These are phyloP conservation scores for Phenganax stokvisi DNA, from an alignment of 92 coral and sea anemone species.

Conservation along the genomic window DNA sequence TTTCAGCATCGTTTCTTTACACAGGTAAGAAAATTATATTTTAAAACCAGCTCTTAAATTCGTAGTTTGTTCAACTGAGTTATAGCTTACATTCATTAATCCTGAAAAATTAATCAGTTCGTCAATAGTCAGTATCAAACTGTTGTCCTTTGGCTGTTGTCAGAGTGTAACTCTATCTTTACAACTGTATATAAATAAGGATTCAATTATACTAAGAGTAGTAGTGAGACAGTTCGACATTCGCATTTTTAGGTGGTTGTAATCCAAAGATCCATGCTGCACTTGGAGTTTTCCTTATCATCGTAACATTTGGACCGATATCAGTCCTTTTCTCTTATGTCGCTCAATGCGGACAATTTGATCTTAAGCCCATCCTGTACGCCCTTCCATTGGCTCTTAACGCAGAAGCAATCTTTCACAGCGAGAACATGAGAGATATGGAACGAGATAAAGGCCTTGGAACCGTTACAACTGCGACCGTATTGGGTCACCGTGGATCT, in stretches of 20 bases:
- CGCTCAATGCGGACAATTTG: constrained; percentile 63
- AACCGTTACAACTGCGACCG: constrained; percentile 74
- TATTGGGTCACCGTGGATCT: constrained; percentile 74
- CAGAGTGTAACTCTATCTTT: too few species aligned
- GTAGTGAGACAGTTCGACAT: too few species aligned
- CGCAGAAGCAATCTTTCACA: constrained; percentile 83
- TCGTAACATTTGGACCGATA: constrained; percentile 77
- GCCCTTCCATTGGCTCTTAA: constrained; percentile 72
- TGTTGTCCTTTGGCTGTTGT: too few species aligned
- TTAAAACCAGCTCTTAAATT: too few species aligned
- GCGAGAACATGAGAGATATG: constrained; percentile 76
- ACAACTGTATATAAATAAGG: too few species aligned
- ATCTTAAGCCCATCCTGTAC: constrained; percentile 40
- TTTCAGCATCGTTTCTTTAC: constrained; percentile 81
- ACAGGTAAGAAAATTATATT: constrained; percentile 6
- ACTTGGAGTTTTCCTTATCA: constrained; percentile 65
- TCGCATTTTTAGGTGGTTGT: constrained; percentile 44
- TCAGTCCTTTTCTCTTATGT: constrained; percentile 70
- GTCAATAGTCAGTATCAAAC: too few species aligned
- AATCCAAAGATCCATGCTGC: constrained; percentile 57
- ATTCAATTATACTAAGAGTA: too few species aligned
- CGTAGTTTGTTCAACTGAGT: too few species aligned
- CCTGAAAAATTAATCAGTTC: not conserved
- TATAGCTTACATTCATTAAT: not conserved
- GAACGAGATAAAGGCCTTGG: constrained; percentile 77